Evolutionary conservation across 2,888 invertebrate genomes (phyloP).

Genomic region (Gryllus longicercus): DNA sequence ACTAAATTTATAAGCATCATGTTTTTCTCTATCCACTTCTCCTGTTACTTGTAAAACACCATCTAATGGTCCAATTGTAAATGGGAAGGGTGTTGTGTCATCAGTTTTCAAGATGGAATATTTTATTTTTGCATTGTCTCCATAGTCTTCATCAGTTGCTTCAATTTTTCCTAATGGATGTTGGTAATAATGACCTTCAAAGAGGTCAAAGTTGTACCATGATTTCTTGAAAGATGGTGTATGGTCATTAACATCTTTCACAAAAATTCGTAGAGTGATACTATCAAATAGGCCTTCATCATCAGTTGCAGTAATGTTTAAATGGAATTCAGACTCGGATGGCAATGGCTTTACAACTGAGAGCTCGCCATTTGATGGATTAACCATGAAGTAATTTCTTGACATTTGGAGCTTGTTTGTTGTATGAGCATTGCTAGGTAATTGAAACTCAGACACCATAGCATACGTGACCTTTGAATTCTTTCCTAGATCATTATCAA

Average conservation of each 20-base stretch:
- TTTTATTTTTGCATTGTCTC: slow-evolving; percentile 72
- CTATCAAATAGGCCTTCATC: slow-evolving; percentile 69
- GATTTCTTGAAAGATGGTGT: slow-evolving; percentile 77
- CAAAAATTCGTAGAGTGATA: slow-evolving; percentile 65
- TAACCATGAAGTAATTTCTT: slow-evolving; percentile 70
- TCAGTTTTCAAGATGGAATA: slow-evolving; percentile 53
- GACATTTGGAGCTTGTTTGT: slow-evolving; percentile 49
- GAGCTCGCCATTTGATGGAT: slow-evolving; percentile 71
- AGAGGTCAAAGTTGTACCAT: slow-evolving; percentile 77
- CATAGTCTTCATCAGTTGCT: slow-evolving; percentile 76
- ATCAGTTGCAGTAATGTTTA: slow-evolving; percentile 75
- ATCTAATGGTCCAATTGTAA: slow-evolving; percentile 64
- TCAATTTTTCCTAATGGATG: slow-evolving; percentile 68
- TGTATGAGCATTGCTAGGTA: slow-evolving; percentile 53
- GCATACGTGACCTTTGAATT: slow-evolving; percentile 71
- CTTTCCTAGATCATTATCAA: slow-evolving; percentile 67
- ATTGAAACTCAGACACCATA: slow-evolving; percentile 64
- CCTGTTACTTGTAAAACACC: slow-evolving; percentile 72
- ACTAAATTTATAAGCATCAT: slow-evolving; percentile 64
- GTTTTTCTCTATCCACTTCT: slow-evolving; percentile 69
- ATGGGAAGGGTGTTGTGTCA: slow-evolving; percentile 54
- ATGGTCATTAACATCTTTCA: slow-evolving; percentile 80
- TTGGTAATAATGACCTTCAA: slow-evolving; percentile 66
- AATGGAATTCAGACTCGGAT: slow-evolving; percentile 69
- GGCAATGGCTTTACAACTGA: slow-evolving; percentile 67